A percentile compares a stretch with the other conserved stretches of the same genome.
These are phyloP conservation scores for Eristalis intricaria DNA, from an alignment of 2,888 invertebrate species.

Conservation along the genomic window DNA sequence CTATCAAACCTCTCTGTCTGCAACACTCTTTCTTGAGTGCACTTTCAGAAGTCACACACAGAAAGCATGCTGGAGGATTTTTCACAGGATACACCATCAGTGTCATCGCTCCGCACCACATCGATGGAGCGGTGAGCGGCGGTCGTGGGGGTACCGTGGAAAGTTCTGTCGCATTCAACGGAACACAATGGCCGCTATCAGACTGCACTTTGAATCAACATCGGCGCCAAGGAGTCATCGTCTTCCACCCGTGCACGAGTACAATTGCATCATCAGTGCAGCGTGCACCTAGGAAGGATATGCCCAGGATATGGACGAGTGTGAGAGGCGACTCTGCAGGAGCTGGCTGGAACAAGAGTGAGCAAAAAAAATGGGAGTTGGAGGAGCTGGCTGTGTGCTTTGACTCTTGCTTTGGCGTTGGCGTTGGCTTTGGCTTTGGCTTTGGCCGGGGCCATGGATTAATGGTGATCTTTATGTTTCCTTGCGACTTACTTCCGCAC, in stretches of 20 bases:
- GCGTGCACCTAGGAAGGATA: slow-evolving; percentile 27
- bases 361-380: neutral
- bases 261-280: slow-evolving; percentile 45
- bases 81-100: slow-evolving; percentile 18
- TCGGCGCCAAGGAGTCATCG: slow-evolving; percentile 52
- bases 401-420: neutral
- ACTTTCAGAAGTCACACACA: slow-evolving; percentile 40
- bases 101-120: slow-evolving; percentile 1
- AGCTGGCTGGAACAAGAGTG: neutral
- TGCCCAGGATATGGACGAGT: slow-evolving; percentile 25
- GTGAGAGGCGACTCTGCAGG: slow-evolving; percentile 14
- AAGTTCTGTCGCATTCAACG: slow-evolving; percentile 33
- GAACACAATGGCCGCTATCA: slow-evolving; percentile 45
- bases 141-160: neutral
- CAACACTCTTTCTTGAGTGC: slow-evolving; percentile 17
- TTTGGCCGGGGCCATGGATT: slow-evolving; percentile 10
- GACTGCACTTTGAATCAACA: slow-evolving; percentile 48
- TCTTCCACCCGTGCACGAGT: slow-evolving; percentile 34
- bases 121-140: neutral
- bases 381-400: neutral
- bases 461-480: slow-evolving; percentile 31
- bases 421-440: neutral
- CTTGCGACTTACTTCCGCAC: slow-evolving; percentile 38
- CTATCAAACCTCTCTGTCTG: slow-evolving; percentile 21
- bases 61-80: slow-evolving; percentile 1